Base-by-base conservation (phyloP, 2,113 vertebrate genomes). In the Pleuronectes platessa region DNA sequence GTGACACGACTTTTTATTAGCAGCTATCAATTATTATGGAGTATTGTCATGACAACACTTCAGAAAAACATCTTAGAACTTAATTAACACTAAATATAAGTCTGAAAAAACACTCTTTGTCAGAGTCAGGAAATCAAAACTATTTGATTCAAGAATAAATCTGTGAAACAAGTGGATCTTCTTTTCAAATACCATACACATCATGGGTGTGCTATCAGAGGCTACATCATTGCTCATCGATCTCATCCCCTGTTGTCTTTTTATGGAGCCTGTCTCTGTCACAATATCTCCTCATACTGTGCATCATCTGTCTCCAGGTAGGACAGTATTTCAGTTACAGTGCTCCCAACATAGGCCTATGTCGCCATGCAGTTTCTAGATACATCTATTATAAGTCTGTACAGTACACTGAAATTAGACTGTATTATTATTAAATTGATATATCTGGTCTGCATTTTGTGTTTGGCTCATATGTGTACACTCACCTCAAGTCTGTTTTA, bases 31-130 rank as follows among this genome's bases (percentile, higher is more conserved):
- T 40, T 37, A 49, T 71, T 17, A 23, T 23, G 61, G 31, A 23
- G 17, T 26, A 69, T 73, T 49, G 26, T 51, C 27, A 26, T 56
- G 37, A 54, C 81, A 23, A 61, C 18, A 18, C 49, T 51, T 20
- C 7, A 51, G 13, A 51, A 20, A 51, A 51, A 51, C 49, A 51
- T 18, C 18, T 47, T 51, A 20, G 18, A 18, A 18, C 15, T 1
- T 1, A 51, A 20, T 8, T 2, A 51, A 17, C 15, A 17, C 49
- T 51, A 8, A 2, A 51, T 20, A 51, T 51, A 8, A 51, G 13
- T 20, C 17, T 20, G 49, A 2, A 17, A 20, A 45, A 45, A 13
- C 13, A 9, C 35, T 37, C 8, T 37, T 37, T 9, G 35, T 37
- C 24, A 24, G 24, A 24, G 9, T 10, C 7, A 37, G 35, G 35